These are phyloP conservation scores for Drosophila stalkeri DNA, from an alignment of 2,888 invertebrate species.

Conservation along the genomic window DNA sequence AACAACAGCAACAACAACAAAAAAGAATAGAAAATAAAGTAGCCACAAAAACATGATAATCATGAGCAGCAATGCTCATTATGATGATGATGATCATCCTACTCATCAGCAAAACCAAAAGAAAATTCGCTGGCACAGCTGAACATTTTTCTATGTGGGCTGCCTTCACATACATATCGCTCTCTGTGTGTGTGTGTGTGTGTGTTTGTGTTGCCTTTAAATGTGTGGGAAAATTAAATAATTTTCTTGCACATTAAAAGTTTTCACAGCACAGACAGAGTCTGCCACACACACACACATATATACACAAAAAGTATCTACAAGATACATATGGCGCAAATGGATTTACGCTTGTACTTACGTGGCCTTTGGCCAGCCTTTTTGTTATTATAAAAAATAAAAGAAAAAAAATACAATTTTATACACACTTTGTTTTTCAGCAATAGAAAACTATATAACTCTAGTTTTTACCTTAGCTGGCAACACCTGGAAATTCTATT, in stretches of 20 bases:
- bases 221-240: constrained; percentile 76
- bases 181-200: constrained; percentile 15
- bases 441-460: not conserved
- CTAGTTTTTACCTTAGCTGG: not conserved
- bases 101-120: constrained; percentile 35
- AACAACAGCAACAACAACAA: constrained; percentile 18
- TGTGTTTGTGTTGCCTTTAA: constrained; percentile 13
- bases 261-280: constrained; percentile 56
- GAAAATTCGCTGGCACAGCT: constrained; percentile 60
- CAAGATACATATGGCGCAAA: constrained; percentile 75
- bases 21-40: constrained; percentile 71
- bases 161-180: constrained; percentile 3
- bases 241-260: constrained; percentile 80
- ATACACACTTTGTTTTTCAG: not conserved
- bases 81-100: constrained; percentile 36
- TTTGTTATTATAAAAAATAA: not conserved
- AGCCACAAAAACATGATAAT: constrained; percentile 63
- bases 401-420: too few species aligned
- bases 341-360: constrained; percentile 65
- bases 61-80: constrained; percentile 34
- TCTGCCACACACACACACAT: constrained; percentile 31
- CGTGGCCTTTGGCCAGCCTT: constrained; percentile 55
- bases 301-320: constrained; percentile 50
- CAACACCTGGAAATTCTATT: not conserved
- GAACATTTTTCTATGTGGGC: constrained; percentile 36